Conservation (phyloP, 2,888 invertebrate species). For the Exocentrus adspersus region DNA sequence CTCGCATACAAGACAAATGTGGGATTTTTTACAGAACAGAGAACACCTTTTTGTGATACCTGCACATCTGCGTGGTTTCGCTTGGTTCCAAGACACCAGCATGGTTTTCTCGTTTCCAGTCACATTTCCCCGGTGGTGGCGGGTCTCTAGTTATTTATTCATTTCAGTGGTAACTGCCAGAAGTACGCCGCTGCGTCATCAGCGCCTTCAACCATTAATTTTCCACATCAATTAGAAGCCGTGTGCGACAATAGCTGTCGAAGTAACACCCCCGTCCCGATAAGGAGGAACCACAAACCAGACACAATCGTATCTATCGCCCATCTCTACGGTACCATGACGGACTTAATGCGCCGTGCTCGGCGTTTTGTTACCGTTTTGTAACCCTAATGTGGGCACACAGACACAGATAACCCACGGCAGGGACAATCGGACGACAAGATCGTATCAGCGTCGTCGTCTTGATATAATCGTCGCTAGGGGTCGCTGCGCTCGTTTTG, state of each 20-base stretch:
- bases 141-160: no score
- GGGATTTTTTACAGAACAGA: no score
- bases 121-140: no score
- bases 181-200: slow-evolving; percentile 3
- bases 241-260: slow-evolving; percentile 55
- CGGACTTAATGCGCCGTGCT: slow-evolving; percentile 49
- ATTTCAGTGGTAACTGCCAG: no score
- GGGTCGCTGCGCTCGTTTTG: slow-evolving; percentile 10
- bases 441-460: slow-evolving; percentile 25
- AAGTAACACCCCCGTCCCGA: slow-evolving; percentile 51
- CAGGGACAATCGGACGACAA: slow-evolving; percentile 29
- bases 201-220: slow-evolving; percentile 45
- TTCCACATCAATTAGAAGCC: slow-evolving; percentile 55
- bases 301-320: slow-evolving; percentile 56
- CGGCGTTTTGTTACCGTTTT: slow-evolving; percentile 51
- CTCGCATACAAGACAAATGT: no score
- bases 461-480: slow-evolving; percentile 21
- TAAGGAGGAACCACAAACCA: slow-evolving; percentile 51
- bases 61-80: no score
- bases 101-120: no score
- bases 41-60: no score
- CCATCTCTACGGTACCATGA: slow-evolving; percentile 49
- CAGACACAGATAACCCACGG: slow-evolving; percentile 47
- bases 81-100: no score
- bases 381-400: slow-evolving; percentile 46